Percentiles rank a stretch among this genome's conserved stretches.
Conservation (phyloP, 2,888 invertebrate genomes). For the Ceratothoa steindachneri region DNA sequence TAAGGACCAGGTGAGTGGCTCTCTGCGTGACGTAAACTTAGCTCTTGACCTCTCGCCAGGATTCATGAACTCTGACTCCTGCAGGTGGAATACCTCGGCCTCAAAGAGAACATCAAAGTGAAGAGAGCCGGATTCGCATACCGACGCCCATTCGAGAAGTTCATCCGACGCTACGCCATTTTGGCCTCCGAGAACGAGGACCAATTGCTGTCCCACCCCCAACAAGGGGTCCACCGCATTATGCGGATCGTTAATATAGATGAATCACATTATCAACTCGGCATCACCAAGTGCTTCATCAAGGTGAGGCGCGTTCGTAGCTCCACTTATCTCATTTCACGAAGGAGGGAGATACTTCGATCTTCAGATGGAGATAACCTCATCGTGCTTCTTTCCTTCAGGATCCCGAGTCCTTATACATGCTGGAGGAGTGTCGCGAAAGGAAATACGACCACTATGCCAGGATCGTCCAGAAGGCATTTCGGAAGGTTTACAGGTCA, state of each 20-base stretch:
- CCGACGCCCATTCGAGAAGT: conserved; percentile 61
- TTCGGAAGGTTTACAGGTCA: conserved; percentile 62
- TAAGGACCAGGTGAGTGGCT: conserved; percentile 59
- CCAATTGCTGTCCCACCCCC: conserved; percentile 58
- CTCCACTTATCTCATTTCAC: background rate
- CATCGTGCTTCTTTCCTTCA: no score
- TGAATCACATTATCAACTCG: conserved; percentile 62
- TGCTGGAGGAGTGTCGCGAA: conserved; percentile 65
- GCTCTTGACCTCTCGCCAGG: no score
- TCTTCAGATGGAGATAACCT: no score
- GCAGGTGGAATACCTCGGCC: conserved; percentile 63
- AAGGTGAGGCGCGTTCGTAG: conserved; percentile 55
- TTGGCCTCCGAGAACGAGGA: conserved; percentile 64
- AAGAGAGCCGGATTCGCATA: conserved; percentile 67
- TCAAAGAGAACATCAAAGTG: conserved; percentile 66
- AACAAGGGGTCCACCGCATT: conserved; percentile 60
- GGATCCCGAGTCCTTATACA: conserved; percentile 57
- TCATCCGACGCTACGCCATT: conserved; percentile 64
- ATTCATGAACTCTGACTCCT: no score
- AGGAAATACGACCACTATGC: conserved; percentile 65
- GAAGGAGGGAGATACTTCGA: no score
- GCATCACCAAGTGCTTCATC: conserved; percentile 64
- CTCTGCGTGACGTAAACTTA: no score
- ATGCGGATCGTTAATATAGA: conserved; percentile 61
- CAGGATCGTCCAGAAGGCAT: conserved; percentile 64